A percentile compares a stretch with the other conserved stretches of the same genome.
Evolutionary conservation across 2,797 vertebrate genomes (phyloP).

Genomic region (Lateolabrax maculatus): DNA sequence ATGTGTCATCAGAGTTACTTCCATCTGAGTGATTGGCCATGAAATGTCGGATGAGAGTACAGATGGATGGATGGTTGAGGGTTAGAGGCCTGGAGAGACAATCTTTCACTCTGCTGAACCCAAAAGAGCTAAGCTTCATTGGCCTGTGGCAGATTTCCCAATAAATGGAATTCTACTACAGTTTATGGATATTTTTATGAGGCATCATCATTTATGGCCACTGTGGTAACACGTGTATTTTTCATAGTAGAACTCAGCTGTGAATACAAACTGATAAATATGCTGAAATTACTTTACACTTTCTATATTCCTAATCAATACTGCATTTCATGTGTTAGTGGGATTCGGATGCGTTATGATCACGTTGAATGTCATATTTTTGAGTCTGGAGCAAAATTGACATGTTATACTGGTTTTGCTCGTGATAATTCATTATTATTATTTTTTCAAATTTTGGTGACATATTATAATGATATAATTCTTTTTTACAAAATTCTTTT

Average conservation of each 20-base stretch:
- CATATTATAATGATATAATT: neutral
- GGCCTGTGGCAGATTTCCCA: constrained; percentile 38
- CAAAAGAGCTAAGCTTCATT: constrained; percentile 56
- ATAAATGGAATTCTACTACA: constrained; percentile 25
- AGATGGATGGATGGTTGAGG: constrained; percentile 73
- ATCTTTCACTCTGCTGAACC: constrained; percentile 68
- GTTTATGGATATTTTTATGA: constrained; percentile 50
- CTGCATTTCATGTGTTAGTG: neutral
- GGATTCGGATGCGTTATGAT: neutral
- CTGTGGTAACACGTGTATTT: constrained; percentile 7
- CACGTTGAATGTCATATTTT: neutral
- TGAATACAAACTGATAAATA: constrained; percentile 15
- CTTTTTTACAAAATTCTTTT: neutral
- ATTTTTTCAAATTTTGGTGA: neutral
- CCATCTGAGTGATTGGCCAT: constrained; percentile 75
- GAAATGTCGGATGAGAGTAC: constrained; percentile 74
- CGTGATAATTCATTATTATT: neutral
- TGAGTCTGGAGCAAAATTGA: constrained; percentile 1
- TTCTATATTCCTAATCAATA: constrained; percentile 15
- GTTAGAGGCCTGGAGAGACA: constrained; percentile 62
- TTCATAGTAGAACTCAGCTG: constrained; percentile 13
- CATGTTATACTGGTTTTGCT: neutral
- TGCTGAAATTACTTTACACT: neutral
- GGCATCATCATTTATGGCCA: constrained; percentile 37
- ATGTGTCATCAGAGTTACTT: constrained; percentile 70